Conservation (phyloP, 2,113 vertebrate species). For the Callaeas wilsoni region DNA sequence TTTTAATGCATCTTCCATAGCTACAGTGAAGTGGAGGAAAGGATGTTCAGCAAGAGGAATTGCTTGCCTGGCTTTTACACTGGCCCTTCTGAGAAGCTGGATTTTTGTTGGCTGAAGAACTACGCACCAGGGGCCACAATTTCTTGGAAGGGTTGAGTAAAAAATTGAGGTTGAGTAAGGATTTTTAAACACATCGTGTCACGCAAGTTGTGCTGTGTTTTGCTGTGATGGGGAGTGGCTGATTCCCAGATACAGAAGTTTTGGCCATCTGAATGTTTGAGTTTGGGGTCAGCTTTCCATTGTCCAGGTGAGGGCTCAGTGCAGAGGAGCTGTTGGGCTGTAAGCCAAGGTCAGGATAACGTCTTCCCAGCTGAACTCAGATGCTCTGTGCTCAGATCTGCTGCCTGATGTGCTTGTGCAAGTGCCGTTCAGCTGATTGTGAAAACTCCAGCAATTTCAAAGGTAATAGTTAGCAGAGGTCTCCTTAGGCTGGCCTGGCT, state of each 20-base stretch:
- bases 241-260: background rate
- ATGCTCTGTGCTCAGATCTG: background rate
- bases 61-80: background rate
- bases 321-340: background rate
- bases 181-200: background rate
- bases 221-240: background rate
- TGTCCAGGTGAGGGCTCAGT: background rate
- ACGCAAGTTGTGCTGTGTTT: background rate
- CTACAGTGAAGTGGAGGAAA: background rate
- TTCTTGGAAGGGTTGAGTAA: background rate
- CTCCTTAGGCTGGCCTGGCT: background rate
- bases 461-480: background rate
- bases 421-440: background rate
- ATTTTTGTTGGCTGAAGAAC: background rate
- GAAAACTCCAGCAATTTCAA: background rate
- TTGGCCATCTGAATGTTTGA: background rate
- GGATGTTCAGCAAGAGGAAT: background rate
- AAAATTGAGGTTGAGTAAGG: background rate
- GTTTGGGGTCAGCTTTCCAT: background rate
- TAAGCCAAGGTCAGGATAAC: background rate
- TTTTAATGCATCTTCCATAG: background rate
- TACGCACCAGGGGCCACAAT: background rate
- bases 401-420: background rate
- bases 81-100: background rate
- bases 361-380: background rate